These are phyloP conservation scores for Ypsolopha scabrella DNA, from an alignment of 2,888 invertebrate species.

Conservation along the genomic window DNA sequence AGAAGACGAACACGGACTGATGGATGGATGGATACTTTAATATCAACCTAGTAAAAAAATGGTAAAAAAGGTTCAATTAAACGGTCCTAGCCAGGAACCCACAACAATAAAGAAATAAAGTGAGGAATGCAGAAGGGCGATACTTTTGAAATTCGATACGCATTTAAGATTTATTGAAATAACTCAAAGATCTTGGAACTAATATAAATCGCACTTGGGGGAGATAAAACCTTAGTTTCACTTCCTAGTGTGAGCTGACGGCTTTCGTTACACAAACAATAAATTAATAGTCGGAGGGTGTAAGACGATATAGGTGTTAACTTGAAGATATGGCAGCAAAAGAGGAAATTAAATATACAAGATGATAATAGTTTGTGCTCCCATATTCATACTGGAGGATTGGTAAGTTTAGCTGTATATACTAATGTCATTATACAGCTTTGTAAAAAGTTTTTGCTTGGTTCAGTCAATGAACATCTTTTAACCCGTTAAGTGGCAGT, in stretches of 20 bases:
- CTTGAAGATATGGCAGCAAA: constrained; percentile 17
- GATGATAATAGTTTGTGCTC: too few species aligned
- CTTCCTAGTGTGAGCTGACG: constrained; percentile 12
- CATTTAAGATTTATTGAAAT: constrained; percentile 66
- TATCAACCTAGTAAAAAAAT: too few species aligned
- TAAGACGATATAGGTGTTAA: constrained; percentile 54
- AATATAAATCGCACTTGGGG: constrained; percentile 54
- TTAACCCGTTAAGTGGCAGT: too few species aligned
- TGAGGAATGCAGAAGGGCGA: constrained; percentile 18
- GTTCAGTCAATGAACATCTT: too few species aligned
- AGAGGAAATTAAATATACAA: neutral
- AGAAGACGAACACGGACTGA: too few species aligned
- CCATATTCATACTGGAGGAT: too few species aligned
- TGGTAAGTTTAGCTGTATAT: too few species aligned
- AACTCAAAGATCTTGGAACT: constrained; percentile 52
- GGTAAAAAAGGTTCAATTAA: too few species aligned
- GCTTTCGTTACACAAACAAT: constrained; percentile 56
- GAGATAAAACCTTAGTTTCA: constrained; percentile 50
- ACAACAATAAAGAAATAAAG: neutral
- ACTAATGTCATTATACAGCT: too few species aligned
- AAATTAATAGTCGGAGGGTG: constrained; percentile 55
- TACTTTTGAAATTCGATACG: constrained; percentile 59
- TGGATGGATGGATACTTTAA: too few species aligned
- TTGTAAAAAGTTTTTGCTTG: too few species aligned
- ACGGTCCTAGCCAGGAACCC: neutral